Evolutionary conservation across 2,888 invertebrate species (phyloP), one percentile per base, ranked within the genome.

Genomic region (Fabriciana adippe): DNA sequence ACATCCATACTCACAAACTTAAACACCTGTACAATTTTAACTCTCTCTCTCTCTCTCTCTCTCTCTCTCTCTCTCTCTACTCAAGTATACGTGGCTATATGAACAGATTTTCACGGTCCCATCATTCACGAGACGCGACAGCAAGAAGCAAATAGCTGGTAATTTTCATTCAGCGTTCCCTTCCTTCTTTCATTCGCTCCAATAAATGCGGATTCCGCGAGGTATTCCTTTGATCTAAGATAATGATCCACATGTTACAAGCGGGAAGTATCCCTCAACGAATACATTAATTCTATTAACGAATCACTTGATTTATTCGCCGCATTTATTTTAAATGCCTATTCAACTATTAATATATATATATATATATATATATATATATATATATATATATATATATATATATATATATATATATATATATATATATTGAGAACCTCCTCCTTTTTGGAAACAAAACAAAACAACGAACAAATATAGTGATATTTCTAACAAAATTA

Each of bases 201-300:
- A 67, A 65, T 69, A 62, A 63, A 62, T 69, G 71, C 73, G 75
- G 64, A 75, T 69, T 69, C 65, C 60, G 62, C 65, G 65, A 55
- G 55, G 71, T 65, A 70, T 79, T 74, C 72, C 84, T 87, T 86
- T 87, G 86, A 87, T 86, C 81, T 85, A 71, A 76, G 77, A 78
- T 73, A 75, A 75, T 74, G 72, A 72, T 75, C 76, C 74, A 74
- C 70, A 70, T 74, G 72, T 70, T 74, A 72, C 71, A 59, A 72
- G 69, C 68, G 66, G 74, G 69, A 72, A 72, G 54, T 67, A 71
- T 69, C 68, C 21, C 48, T 64, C 66, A 56, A 63, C 71, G 60
- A 67, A 69, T 55, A 53, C 55, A 71, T 69, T 67, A 51, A 54
- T 69, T 62, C 31, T 64, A 41, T 65, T 47, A 54, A 60, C 26